Evolutionary conservation across 2,113 vertebrate genomes (phyloP).

Genomic region (Castor canadensis): DNA sequence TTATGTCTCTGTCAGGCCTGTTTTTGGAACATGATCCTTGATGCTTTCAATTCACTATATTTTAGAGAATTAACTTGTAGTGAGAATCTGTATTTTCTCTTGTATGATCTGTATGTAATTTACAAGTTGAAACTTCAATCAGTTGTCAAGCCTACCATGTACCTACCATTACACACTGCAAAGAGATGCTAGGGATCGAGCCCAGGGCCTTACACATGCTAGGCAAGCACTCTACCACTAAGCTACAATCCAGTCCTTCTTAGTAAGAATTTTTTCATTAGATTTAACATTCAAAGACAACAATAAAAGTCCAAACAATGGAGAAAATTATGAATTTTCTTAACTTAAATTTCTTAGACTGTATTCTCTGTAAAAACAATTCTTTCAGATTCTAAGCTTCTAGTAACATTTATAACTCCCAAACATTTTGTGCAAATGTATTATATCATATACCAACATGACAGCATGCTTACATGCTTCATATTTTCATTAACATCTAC

Average conservation of each 20-base stretch:
- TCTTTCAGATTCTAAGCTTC: not conserved
- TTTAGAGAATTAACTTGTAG: not conserved
- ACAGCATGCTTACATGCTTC: not conserved
- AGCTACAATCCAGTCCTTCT: not conserved
- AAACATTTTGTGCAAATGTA: constrained; percentile 7
- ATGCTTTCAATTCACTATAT: too few relatives aligned
- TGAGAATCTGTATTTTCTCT: not conserved
- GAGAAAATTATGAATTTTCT: not conserved
- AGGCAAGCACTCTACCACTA: not conserved
- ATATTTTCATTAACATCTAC: constrained; percentile 13
- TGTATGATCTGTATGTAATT: not conserved
- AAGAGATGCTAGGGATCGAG: too few relatives aligned
- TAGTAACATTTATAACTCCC: not conserved
- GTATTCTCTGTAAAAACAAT: not conserved
- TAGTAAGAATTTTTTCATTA: not conserved
- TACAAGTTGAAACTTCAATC: not conserved
- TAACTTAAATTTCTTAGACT: not conserved
- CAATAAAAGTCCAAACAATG: not conserved
- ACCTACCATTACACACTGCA: too few relatives aligned
- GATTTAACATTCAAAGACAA: not conserved
- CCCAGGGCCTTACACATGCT: not conserved
- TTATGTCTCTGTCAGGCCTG: too few relatives aligned
- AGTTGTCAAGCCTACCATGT: too few relatives aligned
- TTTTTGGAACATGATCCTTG: too few relatives aligned
- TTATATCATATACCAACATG: not conserved